Evolutionary conservation across 2,888 invertebrate species (phyloP), one percentile per base, ranked within the genome.

Genomic region (Andrena haemorrhoa): DNA sequence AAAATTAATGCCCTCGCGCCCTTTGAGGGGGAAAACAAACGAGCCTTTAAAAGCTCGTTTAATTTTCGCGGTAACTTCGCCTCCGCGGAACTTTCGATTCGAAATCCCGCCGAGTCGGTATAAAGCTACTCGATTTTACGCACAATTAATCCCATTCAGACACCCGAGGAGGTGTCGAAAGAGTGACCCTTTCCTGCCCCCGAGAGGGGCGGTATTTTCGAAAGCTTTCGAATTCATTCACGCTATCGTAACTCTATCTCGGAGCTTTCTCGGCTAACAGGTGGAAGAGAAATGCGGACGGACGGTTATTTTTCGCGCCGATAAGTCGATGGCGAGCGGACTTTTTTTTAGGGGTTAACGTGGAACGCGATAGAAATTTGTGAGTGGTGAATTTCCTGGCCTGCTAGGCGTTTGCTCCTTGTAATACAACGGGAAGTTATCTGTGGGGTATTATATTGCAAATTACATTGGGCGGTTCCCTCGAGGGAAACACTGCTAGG

Each of bases 1-100:
- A 63, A 71, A 74, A 82, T 82, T 79, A 79, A 82, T 78, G 79
- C 61, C 35, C 31, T 70, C 47, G 23, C 74, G 79, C 74, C 65
- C 49, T 79, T 79, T 23, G 63, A 73, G 47, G n/a, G 71, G 53
- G 47, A 49, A 69, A 53, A 74, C 65, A 66, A 80, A 71, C 69
- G 69, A 51, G 23, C 56, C 41, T 63, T 56, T 10, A 23, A 56
- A 65, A 70, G 35, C 16, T 60, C 74, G 65, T 29, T 65, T 29
- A 29, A 65, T 41, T 56, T 23, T 61, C 53, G 53, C 61, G 53
- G 61, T 20, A 35, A 58, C 60, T 70, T 75, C 47, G 20, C 20
- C 20, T 5, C 20, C 20, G 26, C 23, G 51, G 47, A 71, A 61
- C 47, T 76, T 77, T 71, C 69, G 41, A 79, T 66, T 51, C 41